Conservation (phyloP, 1,140 invertebrate genomes). For the Pachypsylla venusta region DNA sequence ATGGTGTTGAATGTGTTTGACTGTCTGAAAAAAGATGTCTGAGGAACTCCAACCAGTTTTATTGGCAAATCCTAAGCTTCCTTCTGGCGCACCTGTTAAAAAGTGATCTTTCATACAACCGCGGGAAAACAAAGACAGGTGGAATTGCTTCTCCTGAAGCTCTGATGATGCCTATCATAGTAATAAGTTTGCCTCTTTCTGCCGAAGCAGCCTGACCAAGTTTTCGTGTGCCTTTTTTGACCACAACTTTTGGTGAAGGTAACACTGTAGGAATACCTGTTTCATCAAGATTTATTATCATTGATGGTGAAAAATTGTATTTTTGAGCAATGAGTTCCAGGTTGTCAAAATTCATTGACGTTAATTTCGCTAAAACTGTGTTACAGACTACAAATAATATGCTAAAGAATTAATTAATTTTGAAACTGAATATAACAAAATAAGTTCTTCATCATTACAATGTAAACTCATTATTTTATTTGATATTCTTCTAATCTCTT, state of each 20-base stretch:
- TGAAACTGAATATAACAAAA: too few species aligned
- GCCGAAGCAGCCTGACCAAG: slow-evolving; percentile 23
- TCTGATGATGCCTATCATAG: slow-evolving; percentile 23
- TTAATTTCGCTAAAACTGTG: slow-evolving; percentile 20
- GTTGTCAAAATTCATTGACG: slow-evolving; percentile 24
- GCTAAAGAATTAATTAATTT: too few species aligned
- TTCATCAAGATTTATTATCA: slow-evolving; percentile 32
- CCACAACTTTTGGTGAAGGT: slow-evolving; percentile 28
- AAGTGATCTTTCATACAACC: slow-evolving; percentile 24
- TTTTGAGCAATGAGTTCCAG: slow-evolving; percentile 22
- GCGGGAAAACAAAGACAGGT: slow-evolving; percentile 27
- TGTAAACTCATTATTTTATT: too few species aligned
- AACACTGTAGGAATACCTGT: slow-evolving; percentile 32
- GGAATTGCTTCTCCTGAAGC: slow-evolving; percentile 25
- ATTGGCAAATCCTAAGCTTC: slow-evolving; percentile 26
- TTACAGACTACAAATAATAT: too few species aligned
- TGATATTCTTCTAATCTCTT: too few species aligned
- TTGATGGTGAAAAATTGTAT: slow-evolving; percentile 26
- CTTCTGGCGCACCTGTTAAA: slow-evolving; percentile 19
- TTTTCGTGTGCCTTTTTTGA: slow-evolving; percentile 23
- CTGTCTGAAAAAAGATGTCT: slow-evolving; percentile 19
- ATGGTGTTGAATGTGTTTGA: slow-evolving; percentile 24
- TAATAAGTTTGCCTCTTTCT: slow-evolving; percentile 29
- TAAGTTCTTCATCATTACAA: too few species aligned
- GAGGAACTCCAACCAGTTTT: slow-evolving; percentile 30